Evolutionary conservation across 1,140 invertebrate genomes (phyloP).

Genomic region (Drosophila malerkotliana): DNA sequence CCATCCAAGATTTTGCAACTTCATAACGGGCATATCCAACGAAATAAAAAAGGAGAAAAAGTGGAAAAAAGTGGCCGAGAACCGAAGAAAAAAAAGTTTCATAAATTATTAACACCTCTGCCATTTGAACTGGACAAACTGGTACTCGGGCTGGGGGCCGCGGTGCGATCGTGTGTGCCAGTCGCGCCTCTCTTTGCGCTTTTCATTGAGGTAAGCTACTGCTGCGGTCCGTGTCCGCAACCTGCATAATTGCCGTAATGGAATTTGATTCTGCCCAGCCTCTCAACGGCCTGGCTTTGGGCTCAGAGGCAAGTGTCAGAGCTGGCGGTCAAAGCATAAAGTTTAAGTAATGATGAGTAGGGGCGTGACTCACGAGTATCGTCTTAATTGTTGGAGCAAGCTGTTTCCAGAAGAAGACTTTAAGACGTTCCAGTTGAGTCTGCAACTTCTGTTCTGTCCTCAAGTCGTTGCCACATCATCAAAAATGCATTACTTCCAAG

Average conservation of each 20-base stretch:
- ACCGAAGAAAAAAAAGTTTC: slow-evolving; percentile 50
- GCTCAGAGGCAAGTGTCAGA: slow-evolving; percentile 29
- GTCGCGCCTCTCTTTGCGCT: slow-evolving; percentile 49
- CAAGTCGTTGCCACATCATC: too few relatives aligned
- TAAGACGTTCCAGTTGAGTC: too few relatives aligned
- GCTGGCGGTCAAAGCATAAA: background rate
- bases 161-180: background rate
- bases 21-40: too few relatives aligned
- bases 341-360: too few relatives aligned
- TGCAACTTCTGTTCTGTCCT: too few relatives aligned
- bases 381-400: too few relatives aligned
- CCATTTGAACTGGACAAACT: slow-evolving; percentile 82
- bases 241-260: slow-evolving; percentile 78
- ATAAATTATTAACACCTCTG: slow-evolving; percentile 83
- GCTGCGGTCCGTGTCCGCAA: slow-evolving; percentile 26
- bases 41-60: too few relatives aligned
- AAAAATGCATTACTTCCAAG: background rate
- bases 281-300: slow-evolving; percentile 35
- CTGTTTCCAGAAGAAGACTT: too few relatives aligned
- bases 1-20: too few relatives aligned
- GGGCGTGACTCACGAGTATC: too few relatives aligned
- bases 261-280: slow-evolving; percentile 72
- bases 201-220: slow-evolving; percentile 51
- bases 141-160: slow-evolving; percentile 20
- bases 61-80: slow-evolving; percentile 8